A percentile compares a stretch with the other conserved stretches of the same genome.
These are phyloP conservation scores for Eurosta solidaginis DNA, from an alignment of 1,140 invertebrate species.

Conservation along the genomic window DNA sequence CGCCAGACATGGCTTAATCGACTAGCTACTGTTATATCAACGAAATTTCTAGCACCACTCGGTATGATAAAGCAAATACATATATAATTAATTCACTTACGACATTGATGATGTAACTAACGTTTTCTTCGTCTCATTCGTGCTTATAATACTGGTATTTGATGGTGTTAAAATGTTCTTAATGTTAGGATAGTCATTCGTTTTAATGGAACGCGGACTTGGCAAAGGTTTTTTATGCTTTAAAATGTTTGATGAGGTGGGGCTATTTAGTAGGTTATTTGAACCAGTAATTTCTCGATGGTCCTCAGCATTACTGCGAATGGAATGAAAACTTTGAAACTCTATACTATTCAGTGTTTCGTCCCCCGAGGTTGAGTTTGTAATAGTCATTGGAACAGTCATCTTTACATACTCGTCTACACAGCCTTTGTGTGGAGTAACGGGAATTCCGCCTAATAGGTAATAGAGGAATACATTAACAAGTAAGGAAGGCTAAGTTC, in stretches of 20 bases:
- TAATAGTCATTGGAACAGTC: background rate
- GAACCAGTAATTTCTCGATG: too few species aligned
- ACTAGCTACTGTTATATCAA: too few species aligned
- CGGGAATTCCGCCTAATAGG: too few species aligned
- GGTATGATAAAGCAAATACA: too few species aligned
- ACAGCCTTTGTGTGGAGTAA: background rate
- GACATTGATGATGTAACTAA: background rate
- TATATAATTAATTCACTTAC: background rate
- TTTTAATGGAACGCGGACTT: slow-evolving; percentile 22
- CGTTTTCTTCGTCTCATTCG: background rate
- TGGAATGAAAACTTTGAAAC: too few species aligned
- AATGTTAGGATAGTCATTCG: slow-evolving; percentile 46
- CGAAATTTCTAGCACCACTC: too few species aligned
- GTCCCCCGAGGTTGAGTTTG: too few species aligned
- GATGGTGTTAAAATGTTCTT: slow-evolving; percentile 27
- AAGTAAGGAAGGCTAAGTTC: too few species aligned
- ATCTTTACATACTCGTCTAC: background rate
- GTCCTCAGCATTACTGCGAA: too few species aligned
- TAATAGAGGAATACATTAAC: background rate
- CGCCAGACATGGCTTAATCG: too few species aligned
- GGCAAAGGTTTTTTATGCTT: slow-evolving; percentile 23
- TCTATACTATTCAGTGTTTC: too few species aligned
- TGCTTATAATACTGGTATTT: slow-evolving; percentile 8
- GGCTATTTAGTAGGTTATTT: too few species aligned
- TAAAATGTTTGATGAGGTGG: background rate